Percentiles rank a stretch among this genome's conserved stretches.
phyloP scores from a whole-genome alignment of 2,113 vertebrate genomes.

The Labeo rohita region DNA sequence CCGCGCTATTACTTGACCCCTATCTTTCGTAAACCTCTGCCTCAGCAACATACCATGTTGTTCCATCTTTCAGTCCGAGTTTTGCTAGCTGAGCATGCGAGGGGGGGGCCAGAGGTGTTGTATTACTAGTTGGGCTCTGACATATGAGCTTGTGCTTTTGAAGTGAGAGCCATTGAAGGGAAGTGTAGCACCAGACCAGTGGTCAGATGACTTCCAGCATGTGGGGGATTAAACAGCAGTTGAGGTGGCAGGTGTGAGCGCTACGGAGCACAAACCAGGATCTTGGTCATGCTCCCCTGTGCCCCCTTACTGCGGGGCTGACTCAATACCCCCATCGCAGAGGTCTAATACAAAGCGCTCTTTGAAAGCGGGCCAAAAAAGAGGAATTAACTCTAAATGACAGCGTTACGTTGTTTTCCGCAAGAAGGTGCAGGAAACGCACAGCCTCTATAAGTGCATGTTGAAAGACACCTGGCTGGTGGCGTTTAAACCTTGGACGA shows the following conservation, averaged over 20 bases:
- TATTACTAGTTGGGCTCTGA: conserved; percentile 72
- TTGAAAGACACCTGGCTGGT: conserved; percentile 24
- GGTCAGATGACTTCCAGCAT: conserved; percentile 79
- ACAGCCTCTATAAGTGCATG: conserved; percentile 9
- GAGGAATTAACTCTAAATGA: conserved; percentile 7
- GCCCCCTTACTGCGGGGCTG: conserved; percentile 36
- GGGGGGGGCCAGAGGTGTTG: conserved; percentile 62
- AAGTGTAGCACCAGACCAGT: conserved; percentile 68
- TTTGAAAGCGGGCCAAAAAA: conserved; percentile 38
- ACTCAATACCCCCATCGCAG: conserved; percentile 34
- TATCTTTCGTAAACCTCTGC: conserved; percentile 20
- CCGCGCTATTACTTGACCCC: neutral
- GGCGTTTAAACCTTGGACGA: neutral
- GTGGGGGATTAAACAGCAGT: conserved; percentile 71
- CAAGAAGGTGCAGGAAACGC: conserved; percentile 6
- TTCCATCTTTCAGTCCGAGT: neutral
- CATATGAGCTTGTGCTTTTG: conserved; percentile 73
- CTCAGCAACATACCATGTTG: neutral
- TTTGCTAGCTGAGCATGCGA: conserved; percentile 27
- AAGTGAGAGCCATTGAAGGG: conserved; percentile 69
- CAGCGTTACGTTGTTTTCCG: conserved; percentile 30
- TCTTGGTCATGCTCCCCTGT: conserved; percentile 33
- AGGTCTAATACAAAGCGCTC: conserved; percentile 14
- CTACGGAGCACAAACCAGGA: conserved; percentile 2
- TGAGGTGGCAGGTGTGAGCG: conserved; percentile 72